Evolutionary conservation across 2,888 invertebrate genomes (phyloP).

Genomic region (Octonoba sinensis): DNA sequence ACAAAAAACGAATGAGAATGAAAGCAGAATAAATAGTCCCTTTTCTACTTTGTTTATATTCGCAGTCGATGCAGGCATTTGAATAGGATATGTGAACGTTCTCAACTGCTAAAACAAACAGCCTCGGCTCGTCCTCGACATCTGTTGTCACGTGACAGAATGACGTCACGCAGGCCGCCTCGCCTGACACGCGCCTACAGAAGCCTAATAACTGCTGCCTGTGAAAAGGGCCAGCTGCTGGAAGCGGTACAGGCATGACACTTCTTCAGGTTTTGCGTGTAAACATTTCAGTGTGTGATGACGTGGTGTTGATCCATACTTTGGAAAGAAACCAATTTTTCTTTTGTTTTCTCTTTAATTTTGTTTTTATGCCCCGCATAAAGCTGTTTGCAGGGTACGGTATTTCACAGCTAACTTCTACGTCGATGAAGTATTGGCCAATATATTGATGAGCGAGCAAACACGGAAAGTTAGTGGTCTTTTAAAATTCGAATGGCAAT

Average conservation of each 20-base stretch:
- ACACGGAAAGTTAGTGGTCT: no score
- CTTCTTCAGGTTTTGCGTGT: conserved; percentile 9
- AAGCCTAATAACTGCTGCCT: conserved; percentile 32
- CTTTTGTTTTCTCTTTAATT: no score
- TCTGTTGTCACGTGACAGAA: conserved; percentile 54
- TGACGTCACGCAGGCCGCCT: conserved; percentile 37
- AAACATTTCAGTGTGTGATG: conserved; percentile 6
- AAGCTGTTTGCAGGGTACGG: no score
- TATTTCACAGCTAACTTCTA: no score
- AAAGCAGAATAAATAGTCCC: no score
- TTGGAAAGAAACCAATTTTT: no score
- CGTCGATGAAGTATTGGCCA: no score
- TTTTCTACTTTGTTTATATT: conserved; percentile 16
- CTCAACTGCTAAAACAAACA: conserved; percentile 52
- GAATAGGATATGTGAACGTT: conserved; percentile 1
- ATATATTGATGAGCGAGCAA: no score
- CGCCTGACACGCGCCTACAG: conserved; percentile 21
- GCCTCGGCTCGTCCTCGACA: conserved; percentile 45
- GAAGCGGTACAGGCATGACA: background rate
- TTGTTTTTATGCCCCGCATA: no score
- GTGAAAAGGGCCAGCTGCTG: conserved; percentile 40
- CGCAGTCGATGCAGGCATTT: conserved; percentile 17
- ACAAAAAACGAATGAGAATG: no score
- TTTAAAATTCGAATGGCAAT: no score
- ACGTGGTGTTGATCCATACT: no score